Base-by-base conservation (phyloP, 2,797 vertebrate species). In the Cyprinodon diabolis region DNA sequence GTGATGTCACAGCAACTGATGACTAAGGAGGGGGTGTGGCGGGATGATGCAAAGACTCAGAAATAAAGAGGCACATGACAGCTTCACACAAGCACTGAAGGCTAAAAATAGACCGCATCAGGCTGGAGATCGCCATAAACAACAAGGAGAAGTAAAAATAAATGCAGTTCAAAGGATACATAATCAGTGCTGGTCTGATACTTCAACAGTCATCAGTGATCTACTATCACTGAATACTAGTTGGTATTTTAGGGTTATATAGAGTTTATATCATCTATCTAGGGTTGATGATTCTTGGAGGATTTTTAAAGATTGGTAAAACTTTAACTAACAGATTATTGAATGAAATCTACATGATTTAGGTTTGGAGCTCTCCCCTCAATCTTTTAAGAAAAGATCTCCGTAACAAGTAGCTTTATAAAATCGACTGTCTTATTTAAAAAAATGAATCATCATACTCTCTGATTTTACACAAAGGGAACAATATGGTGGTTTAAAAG, bases 101-200 rank as follows among this genome's bases (percentile, higher is more conserved):
- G 47, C 79, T 91, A 90, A 78, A 86, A 90, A 92, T 87, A 92
- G 76, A 86, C 23, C 0, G 62, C 51, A 8, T 77, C 69, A 72
- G 62, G 47, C 66, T 48, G 69, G 56, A 78, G 67, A 79, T 51
- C 75, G 68, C 12, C 67, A 60, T 52, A 74, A 81, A 89, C 25
- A 75, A n/a, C 23, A 69, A 52, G 48, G 30, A 56, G 8, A 55
- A 45, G 6, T 49, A 21, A 69, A 71, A 75, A 68, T 54, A 67
- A 1, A 71, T 0, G n/a, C 66, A 6, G 37, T 43, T 15, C 6
- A 49, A 70, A 30, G 47, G 19, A 49, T 0, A 58, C 21, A 7
- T n/a, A 21, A 55, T 23, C 52, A 10, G 52, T n/a, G 8, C n/a
- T n/a, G 51, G 51, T 54, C 51, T 21, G 9, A 47, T 8, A 48